Conservation (phyloP, 2,113 vertebrate species). For the Bungarus multicinctus region DNA sequence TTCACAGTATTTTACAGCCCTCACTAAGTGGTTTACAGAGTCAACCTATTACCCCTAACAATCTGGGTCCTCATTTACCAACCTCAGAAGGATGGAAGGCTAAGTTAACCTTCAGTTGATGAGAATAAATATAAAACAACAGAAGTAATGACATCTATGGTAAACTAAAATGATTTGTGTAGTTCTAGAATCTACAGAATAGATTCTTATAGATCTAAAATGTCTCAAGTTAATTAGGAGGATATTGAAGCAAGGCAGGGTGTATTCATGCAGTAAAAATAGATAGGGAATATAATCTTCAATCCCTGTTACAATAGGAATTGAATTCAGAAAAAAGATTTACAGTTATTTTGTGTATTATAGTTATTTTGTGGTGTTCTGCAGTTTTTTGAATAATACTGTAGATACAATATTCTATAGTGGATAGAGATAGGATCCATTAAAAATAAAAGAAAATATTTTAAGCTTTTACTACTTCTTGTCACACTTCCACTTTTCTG, state of each 20-base stretch:
- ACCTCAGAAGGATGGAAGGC: neutral
- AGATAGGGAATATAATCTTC: neutral
- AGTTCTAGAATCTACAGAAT: neutral
- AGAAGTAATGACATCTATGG: neutral
- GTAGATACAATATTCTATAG: neutral
- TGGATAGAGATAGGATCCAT: neutral
- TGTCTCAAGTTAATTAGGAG: neutral
- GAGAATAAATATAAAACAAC: neutral
- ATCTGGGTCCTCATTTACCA: neutral
- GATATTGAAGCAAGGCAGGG: neutral
- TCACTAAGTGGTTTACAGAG: neutral
- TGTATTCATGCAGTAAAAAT: neutral
- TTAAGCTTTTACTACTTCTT: neutral
- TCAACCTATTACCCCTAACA: neutral
- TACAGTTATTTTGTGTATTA: neutral
- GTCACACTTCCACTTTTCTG: neutral
- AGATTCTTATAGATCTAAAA: neutral
- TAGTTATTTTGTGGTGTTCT: neutral
- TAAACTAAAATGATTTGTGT: neutral
- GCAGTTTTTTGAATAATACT: neutral
- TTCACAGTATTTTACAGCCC: neutral
- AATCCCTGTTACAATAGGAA: neutral
- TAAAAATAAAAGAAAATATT: neutral
- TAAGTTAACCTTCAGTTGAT: neutral
- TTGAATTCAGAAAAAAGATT: neutral